Percentiles rank a stretch among this genome's conserved stretches.
Conservation (phyloP, 2,113 vertebrate species). For the Hemiscyllium ocellatum region DNA sequence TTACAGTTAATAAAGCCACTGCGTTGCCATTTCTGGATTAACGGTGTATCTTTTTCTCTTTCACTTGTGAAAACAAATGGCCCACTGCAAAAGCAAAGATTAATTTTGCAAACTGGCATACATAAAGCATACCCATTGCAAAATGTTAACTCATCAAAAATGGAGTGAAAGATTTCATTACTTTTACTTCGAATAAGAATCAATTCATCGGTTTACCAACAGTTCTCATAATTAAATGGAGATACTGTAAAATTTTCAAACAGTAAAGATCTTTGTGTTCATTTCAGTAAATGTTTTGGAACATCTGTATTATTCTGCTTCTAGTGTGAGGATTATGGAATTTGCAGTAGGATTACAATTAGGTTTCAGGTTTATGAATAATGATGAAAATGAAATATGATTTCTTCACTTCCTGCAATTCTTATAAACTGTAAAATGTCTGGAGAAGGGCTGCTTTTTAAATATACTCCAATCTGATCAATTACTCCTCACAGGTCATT, state of each 20-base stretch:
- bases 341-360: background rate
- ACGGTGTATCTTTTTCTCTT: background rate
- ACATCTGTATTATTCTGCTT: background rate
- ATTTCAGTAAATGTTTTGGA: background rate
- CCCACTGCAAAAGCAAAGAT: background rate
- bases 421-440: background rate
- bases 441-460: background rate
- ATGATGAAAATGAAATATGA: background rate
- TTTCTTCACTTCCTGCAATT: background rate
- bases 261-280: background rate
- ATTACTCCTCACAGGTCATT: background rate
- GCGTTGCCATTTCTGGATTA: background rate
- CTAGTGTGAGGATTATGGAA: background rate
- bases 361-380: background rate
- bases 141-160: background rate
- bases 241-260: background rate
- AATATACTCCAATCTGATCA: background rate
- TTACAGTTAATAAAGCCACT: background rate
- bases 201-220: background rate
- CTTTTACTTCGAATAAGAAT: background rate
- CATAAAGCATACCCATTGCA: background rate
- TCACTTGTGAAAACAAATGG: background rate
- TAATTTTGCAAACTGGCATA: background rate
- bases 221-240: background rate
- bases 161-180: background rate